phyloP scores from a whole-genome alignment of 2,888 invertebrate species.

The Clunio marinus region DNA sequence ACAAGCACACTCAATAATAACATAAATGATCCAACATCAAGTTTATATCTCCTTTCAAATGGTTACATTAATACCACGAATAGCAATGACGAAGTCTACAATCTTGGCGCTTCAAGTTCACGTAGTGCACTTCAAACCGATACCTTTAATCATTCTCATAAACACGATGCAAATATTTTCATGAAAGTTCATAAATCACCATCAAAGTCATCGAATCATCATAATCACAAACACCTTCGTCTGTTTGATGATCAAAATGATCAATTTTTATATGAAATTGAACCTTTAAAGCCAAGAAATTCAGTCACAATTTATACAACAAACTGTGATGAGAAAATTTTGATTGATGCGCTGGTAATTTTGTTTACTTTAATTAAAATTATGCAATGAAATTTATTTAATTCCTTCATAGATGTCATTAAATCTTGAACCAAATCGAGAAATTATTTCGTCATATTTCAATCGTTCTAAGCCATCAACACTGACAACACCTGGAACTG shows the following conservation, averaged over 20 bases:
- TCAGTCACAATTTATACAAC: slow-evolving; percentile 45
- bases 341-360: slow-evolving; percentile 49
- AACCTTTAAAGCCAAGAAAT: slow-evolving; percentile 22
- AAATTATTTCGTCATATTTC: slow-evolving; percentile 43
- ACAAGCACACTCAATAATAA: slow-evolving; percentile 10
- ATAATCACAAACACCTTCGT: slow-evolving; percentile 16
- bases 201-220: slow-evolving; percentile 24
- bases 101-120: slow-evolving; percentile 21
- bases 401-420: slow-evolving; percentile 45
- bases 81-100: neutral
- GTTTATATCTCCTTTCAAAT: neutral
- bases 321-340: slow-evolving; percentile 47
- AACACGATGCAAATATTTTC: neutral
- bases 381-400: neutral
- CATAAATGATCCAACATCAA: neutral
- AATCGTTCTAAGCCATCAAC: neutral
- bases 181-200: slow-evolving; percentile 17
- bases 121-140: neutral
- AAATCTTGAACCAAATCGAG: slow-evolving; percentile 46
- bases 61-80: neutral
- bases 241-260: slow-evolving; percentile 21
- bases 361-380: slow-evolving; percentile 17
- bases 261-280: slow-evolving; percentile 18
- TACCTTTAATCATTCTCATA: neutral
- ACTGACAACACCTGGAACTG: neutral